Base-by-base conservation (phyloP, 2,113 vertebrate genomes). In the Lampris megalopsis region DNA sequence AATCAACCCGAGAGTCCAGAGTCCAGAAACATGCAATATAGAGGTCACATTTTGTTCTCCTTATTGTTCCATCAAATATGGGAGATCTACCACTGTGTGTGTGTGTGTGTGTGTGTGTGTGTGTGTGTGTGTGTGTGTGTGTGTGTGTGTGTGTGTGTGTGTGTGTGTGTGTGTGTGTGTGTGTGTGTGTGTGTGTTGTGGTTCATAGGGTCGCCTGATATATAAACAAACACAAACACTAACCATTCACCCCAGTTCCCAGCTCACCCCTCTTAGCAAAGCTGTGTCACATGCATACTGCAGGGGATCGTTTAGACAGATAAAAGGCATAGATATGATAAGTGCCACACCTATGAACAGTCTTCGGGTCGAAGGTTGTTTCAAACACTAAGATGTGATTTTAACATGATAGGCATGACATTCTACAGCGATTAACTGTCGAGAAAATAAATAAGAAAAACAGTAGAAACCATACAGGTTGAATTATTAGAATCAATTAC, bases 181-280 rank as follows among this genome's bases (percentile, higher is more conserved):
- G 24, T 24, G 24, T 24, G 24, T 24, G 24, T 24, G 24, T 24
- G 24, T 24, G 24, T 24, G 24, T 45, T 45, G 43, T 7, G 4
- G 43, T 66, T 4, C 5, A 9, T 38, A 59, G 58, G 35, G 48
- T 67, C 60, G 40, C 42, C 69, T 41, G 38, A 66, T 6, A 77
- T 75, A 9, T 86, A 49, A 81, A 79, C 24, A 24, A 24, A 24
- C 24, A 86, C 63, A 78, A 50, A 35, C 68, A 71, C 53, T 40
- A 61, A 54, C 43, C 42, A 43, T 53, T 53, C 50, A 53, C 4
- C 8, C 50, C 11, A n/a, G 50, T 11, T 53, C 41, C 38, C 9
- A 7, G 58, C 41, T 61, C 40, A 49, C 37, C 49, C 38, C 13
- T 10, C 36, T 59, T 64, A 71, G 65, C 75, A 43, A 72, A 81